Evolutionary conservation across 64 coral and sea anemone genomes (phyloP), one percentile per base, ranked within the genome.

Genomic region (Montipora foliosa): DNA sequence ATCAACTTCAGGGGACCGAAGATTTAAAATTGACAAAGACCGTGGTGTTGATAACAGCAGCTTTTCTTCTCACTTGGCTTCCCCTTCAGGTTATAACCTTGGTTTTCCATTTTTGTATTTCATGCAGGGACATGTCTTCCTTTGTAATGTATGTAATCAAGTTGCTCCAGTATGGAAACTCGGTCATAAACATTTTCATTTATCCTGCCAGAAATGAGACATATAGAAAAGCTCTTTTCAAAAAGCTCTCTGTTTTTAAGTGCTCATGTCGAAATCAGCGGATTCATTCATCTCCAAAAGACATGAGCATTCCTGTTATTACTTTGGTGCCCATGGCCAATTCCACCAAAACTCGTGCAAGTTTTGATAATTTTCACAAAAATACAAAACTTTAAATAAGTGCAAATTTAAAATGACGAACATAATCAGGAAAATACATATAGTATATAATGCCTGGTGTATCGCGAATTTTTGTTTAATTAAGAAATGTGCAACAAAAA

Each of bases 1-100:
- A 10, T 91, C 11, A 17, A 17, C 15, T 72, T 19, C 20, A 19
- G 78, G 59, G 47, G 8, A 4, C 10, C 24, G 79, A 49, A 5
- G 90, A 95, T 3, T 29, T 11, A 19, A 91, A 72, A 14, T 79
- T 93, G 11, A 17, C 80, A 14, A 44, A 52, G 58, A 90, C 84
- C 58, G 16, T 86, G 4, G 6, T 20, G 15, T 29, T 92, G 14
- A 76, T 92, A 22, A 86, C 81, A 1, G 69, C 50, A 48, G 5
- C 47, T 3, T 86, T 83, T 58, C 49, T 92, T 46, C 3, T 92
- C 1, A 76, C 90, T 4, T 92, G 90, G 90, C 81, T 92, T 8
- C 90, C 90, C 3, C 85, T 92, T n/a, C 71, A 85, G 78, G 45
- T 92, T 49, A 29, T 92, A 0, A 57, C 44, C 4, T 24, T 85